Evolutionary conservation across 2,113 vertebrate species (phyloP).

Genomic region (Anser cygnoides): DNA sequence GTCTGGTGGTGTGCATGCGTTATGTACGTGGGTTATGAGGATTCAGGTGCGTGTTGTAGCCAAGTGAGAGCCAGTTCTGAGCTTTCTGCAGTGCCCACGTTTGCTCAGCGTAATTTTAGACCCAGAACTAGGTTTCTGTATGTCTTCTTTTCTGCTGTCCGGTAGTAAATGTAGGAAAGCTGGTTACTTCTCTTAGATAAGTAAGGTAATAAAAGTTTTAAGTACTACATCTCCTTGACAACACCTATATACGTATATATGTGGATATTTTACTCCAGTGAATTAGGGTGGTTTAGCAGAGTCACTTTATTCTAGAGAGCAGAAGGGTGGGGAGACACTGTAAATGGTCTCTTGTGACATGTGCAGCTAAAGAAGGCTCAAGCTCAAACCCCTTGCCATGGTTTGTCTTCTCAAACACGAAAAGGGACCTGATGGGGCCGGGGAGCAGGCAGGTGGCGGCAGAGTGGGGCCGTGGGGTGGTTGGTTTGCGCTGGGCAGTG

Average conservation of each 20-base stretch:
- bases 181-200: background rate
- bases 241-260: background rate
- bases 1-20: accelerated
- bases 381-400: background rate
- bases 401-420: background rate
- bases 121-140: background rate
- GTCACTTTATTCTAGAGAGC: background rate
- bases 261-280: background rate
- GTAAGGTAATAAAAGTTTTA: background rate
- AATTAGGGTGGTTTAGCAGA: background rate
- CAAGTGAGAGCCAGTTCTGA: background rate
- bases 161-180: background rate
- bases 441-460: background rate
- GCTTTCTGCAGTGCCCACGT: accelerated
- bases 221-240: background rate
- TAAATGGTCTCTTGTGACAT: constrained; percentile 20
- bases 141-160: background rate
- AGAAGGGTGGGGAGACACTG: background rate
- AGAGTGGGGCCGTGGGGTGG: no score
- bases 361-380: background rate
- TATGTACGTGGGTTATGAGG: accelerated
- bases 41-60: background rate
- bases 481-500: no score
- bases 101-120: background rate
- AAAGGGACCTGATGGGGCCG: background rate